Evolutionary conservation across 2,888 invertebrate species (phyloP).

Genomic region (Dolichomitus sp.): DNA sequence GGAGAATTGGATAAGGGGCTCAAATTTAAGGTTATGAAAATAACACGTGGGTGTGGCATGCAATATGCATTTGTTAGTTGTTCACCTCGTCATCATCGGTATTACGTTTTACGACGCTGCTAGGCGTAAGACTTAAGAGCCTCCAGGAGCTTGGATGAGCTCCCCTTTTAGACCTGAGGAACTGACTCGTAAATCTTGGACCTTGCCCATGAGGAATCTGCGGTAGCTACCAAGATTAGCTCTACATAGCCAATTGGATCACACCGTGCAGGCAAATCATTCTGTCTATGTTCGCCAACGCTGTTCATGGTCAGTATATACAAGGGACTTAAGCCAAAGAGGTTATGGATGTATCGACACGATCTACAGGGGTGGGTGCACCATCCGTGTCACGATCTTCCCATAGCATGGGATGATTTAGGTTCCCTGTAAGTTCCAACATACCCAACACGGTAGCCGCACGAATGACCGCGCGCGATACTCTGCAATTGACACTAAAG

Average conservation of each 20-base stretch:
- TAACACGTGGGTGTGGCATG: background rate
- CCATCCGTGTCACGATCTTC: constrained; percentile 59
- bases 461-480: constrained; percentile 4
- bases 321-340: constrained; percentile 1
- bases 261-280: constrained; percentile 18
- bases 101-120: constrained; percentile 26
- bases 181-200: constrained; percentile 45
- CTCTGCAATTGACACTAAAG: constrained; percentile 28
- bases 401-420: constrained; percentile 49
- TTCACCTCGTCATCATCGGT: constrained; percentile 15
- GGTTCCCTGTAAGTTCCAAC: constrained; percentile 26
- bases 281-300: constrained; percentile 17
- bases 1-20: background rate
- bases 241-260: constrained; percentile 29
- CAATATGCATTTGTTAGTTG: background rate
- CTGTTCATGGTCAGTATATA: background rate
- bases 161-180: constrained; percentile 3
- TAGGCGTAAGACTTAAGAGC: background rate
- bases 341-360: constrained; percentile 51
- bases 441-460: constrained; percentile 8
- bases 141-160: background rate
- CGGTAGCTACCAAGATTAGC: constrained; percentile 43
- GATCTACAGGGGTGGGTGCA: constrained; percentile 41
- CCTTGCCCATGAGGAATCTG: constrained; percentile 25
- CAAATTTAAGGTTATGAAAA: constrained; percentile 20